Evolutionary conservation across 2,113 vertebrate genomes (phyloP).

Genomic region (Microcebus lehilahytsara): DNA sequence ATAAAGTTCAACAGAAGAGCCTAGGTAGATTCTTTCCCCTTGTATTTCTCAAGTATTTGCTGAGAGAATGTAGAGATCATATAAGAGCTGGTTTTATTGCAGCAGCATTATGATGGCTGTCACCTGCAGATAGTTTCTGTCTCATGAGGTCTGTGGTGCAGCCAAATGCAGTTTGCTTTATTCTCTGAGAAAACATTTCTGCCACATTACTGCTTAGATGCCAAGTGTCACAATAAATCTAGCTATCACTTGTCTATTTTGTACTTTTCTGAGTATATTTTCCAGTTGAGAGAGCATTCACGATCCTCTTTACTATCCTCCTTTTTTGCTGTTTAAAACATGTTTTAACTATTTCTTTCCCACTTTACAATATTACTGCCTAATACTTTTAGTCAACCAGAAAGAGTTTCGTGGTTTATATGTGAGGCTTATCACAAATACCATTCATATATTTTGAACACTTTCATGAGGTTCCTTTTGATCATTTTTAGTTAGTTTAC

Average conservation of each 20-base stretch:
- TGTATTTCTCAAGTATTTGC: neutral
- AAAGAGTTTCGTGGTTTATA: neutral
- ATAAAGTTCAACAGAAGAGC: constrained; percentile 10
- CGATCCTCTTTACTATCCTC: neutral
- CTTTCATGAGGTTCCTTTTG: constrained; percentile 30
- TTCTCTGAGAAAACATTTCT: constrained; percentile 23
- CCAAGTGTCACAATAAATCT: constrained; percentile 14
- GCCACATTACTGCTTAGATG: neutral
- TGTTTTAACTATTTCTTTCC: neutral
- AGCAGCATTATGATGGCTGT: neutral
- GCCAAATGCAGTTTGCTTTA: constrained; percentile 41
- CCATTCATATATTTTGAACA: neutral
- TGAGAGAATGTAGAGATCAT: constrained; percentile 17
- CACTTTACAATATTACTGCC: neutral
- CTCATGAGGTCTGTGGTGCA: constrained; percentile 21
- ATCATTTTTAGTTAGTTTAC: constrained; percentile 43
- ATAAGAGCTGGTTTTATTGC: constrained; percentile 39
- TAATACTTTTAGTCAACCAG: neutral
- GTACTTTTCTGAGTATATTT: constrained; percentile 39
- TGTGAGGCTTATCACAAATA: neutral
- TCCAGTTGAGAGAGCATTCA: constrained; percentile 18
- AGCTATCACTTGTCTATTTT: neutral
- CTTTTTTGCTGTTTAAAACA: constrained; percentile 35
- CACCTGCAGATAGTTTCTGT: constrained; percentile 47
- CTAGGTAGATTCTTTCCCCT: neutral